Evolutionary conservation across 2,113 vertebrate genomes (phyloP).

Genomic region (Eonycteris spelaea): DNA sequence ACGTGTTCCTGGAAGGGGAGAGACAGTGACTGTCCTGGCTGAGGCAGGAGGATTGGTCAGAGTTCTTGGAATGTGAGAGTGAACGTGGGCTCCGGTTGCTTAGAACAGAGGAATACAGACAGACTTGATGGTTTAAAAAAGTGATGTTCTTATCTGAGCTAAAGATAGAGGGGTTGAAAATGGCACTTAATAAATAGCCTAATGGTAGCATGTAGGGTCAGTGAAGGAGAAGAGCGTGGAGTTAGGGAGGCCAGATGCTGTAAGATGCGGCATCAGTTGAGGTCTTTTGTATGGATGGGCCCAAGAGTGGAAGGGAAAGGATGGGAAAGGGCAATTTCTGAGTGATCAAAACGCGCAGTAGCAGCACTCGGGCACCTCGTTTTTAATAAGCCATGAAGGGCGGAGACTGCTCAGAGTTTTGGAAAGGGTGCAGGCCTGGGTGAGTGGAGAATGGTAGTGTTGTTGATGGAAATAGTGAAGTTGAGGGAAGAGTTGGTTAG

Average conservation of each 20-base stretch:
- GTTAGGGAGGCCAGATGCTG: neutral
- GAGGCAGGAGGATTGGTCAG: neutral
- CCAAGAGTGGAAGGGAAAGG: neutral
- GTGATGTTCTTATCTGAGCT: neutral
- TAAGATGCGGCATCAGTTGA: neutral
- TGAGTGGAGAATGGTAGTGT: neutral
- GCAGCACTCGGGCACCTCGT: neutral
- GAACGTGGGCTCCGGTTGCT: neutral
- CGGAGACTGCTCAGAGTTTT: neutral
- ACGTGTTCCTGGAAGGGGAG: neutral
- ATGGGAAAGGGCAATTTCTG: neutral
- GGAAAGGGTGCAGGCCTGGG: neutral
- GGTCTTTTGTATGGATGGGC: neutral
- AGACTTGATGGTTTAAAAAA: neutral
- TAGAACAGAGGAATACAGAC: neutral
- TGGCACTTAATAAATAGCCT: neutral
- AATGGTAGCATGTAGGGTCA: neutral
- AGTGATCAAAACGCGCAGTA: neutral
- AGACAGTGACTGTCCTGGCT: neutral
- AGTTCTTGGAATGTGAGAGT: neutral
- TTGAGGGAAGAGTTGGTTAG: neutral
- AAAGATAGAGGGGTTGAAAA: neutral
- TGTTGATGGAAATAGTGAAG: neutral
- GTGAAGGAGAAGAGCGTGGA: neutral
- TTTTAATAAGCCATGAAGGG: neutral